Conservation (phyloP, 2,797 vertebrate genomes). For the Agapornis canus region DNA sequence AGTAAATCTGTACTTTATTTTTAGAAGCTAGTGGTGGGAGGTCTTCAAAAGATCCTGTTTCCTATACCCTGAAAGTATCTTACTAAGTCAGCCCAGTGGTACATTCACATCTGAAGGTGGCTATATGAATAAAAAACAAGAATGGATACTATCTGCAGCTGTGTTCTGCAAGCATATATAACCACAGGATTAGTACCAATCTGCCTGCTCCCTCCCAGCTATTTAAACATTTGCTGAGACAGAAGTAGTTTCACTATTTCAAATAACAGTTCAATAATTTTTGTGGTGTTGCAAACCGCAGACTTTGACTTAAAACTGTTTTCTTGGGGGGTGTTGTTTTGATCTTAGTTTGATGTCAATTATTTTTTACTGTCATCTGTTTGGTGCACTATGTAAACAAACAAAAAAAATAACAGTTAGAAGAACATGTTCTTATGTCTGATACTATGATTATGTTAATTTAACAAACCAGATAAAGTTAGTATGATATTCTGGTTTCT, state of each 20-base stretch:
- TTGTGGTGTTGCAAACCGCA: neutral
- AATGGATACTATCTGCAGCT: neutral
- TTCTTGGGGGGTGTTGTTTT: neutral
- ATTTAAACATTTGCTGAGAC: neutral
- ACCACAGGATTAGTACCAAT: neutral
- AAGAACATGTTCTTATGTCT: neutral
- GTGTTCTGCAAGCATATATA: neutral
- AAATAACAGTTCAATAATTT: neutral
- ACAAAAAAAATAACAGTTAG: neutral
- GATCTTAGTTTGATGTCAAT: neutral
- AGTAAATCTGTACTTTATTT: neutral
- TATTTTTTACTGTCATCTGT: neutral
- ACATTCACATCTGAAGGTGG: neutral
- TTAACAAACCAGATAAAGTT: neutral
- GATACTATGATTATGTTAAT: neutral
- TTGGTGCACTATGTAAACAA: neutral
- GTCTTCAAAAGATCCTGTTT: neutral
- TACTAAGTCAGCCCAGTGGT: neutral
- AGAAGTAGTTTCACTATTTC: neutral
- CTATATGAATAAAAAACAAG: neutral
- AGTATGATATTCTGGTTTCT: neutral
- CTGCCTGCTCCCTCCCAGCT: neutral
- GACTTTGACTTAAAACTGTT: neutral
- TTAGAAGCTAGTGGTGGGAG: neutral
- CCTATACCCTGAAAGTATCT: neutral